These are phyloP conservation scores for Nilaparvata lugens DNA, from an alignment of 1,140 invertebrate genomes.

Conservation along the genomic window DNA sequence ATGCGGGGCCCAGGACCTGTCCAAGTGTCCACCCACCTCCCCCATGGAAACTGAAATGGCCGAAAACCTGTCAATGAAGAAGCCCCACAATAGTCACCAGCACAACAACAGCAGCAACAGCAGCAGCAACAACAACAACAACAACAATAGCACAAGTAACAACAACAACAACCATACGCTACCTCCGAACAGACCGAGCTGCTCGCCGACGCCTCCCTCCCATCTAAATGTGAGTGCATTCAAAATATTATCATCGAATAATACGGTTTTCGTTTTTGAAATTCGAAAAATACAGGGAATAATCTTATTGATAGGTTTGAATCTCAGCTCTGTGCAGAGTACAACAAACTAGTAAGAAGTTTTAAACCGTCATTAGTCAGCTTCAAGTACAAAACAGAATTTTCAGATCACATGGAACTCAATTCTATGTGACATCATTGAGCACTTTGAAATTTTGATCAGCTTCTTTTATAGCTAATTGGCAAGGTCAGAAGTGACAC, in stretches of 20 bases:
- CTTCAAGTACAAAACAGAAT: too few species aligned
- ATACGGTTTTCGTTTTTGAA: neutral
- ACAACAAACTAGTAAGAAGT: too few species aligned
- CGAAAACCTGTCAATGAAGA: conserved; percentile 32
- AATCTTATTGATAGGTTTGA: neutral
- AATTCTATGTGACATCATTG: too few species aligned
- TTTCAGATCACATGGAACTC: too few species aligned
- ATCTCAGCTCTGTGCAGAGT: too few species aligned
- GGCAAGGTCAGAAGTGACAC: too few species aligned
- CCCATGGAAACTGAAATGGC: conserved; percentile 32
- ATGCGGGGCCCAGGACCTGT: conserved; percentile 50
- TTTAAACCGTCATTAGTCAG: too few species aligned
- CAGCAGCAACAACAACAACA: conserved; percentile 22
- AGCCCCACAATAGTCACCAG: conserved; percentile 10
- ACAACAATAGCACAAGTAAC: conserved; percentile 19
- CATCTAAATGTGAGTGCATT: conserved; percentile 18
- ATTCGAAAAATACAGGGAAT: neutral
- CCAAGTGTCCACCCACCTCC: conserved; percentile 36
- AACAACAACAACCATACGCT: conserved; percentile 16
- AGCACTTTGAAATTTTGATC: too few species aligned
- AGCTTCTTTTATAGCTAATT: too few species aligned
- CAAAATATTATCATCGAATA: conserved; percentile 9
- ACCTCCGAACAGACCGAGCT: conserved; percentile 22
- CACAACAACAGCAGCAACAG: neutral
- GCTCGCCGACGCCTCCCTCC: conserved; percentile 42